phyloP scores from a whole-genome alignment of 2,113 vertebrate genomes.

The Morone chrysops region DNA sequence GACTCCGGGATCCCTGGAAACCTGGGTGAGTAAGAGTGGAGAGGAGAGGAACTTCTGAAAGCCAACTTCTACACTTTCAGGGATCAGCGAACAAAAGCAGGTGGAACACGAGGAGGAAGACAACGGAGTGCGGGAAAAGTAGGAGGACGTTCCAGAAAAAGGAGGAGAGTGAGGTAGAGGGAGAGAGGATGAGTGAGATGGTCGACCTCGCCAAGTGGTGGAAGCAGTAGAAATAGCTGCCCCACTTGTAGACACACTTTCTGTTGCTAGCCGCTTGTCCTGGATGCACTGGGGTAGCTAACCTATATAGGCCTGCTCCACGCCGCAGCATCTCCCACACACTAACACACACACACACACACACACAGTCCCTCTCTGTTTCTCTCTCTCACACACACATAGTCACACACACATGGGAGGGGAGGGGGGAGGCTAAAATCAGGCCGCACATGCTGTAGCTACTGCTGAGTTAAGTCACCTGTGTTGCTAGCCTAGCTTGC shows the following conservation, averaged over 20 bases:
- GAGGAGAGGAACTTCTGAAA: conserved; percentile 32
- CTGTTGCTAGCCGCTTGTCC: conserved; percentile 78
- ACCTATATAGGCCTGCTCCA: conserved; percentile 79
- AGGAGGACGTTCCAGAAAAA: conserved; percentile 61
- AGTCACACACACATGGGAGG: conserved; percentile 30
- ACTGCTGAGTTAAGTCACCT: conserved; percentile 83
- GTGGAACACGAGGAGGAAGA: conserved; percentile 19
- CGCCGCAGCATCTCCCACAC: conserved; percentile 52
- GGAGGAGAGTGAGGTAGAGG: conserved; percentile 41
- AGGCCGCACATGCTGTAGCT: conserved; percentile 78
- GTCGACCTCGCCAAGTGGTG: conserved; percentile 79
- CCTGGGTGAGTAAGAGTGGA: not conserved
- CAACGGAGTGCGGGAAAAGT: conserved; percentile 34
- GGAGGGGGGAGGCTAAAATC: conserved; percentile 60
- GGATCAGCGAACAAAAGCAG: conserved; percentile 18
- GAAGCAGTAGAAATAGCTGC: conserved; percentile 87
- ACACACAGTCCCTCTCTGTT: conserved; percentile 4
- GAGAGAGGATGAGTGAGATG: conserved; percentile 72
- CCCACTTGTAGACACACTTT: conserved; percentile 87
- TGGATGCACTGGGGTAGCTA: conserved; percentile 80
- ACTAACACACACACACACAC: conserved; percentile 17
- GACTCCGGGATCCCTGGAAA: conserved; percentile 47
- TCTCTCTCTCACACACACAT: conserved; percentile 23
- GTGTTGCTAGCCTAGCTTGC: conserved; percentile 77
- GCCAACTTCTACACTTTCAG: conserved; percentile 42